Percentiles rank a stretch among this genome's conserved stretches.
These are phyloP conservation scores for Catharus fuscescens DNA, from an alignment of 2,113 vertebrate genomes.

Conservation along the genomic window DNA sequence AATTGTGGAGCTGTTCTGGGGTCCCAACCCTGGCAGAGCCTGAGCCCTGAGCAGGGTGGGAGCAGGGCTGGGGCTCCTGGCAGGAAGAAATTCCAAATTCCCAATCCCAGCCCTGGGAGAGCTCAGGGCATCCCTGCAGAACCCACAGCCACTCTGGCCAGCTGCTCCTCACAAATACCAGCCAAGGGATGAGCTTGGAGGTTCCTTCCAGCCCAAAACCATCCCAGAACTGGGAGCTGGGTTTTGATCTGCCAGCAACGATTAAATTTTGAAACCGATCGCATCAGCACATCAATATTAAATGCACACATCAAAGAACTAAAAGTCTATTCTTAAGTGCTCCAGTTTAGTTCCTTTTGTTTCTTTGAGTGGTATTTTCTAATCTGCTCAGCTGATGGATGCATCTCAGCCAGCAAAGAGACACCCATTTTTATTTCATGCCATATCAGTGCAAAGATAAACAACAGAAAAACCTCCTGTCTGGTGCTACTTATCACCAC, in stretches of 20 bases:
- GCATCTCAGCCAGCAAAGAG: background rate
- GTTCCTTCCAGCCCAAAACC: background rate
- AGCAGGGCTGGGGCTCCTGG: background rate
- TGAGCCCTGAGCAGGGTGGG: no score
- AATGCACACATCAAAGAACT: background rate
- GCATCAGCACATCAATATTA: background rate
- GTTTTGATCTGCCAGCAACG: background rate
- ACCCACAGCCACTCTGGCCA: rapidly evolving
- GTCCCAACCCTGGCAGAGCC: background rate
- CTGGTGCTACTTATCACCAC: background rate
- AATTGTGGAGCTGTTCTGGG: background rate
- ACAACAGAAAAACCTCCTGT: background rate
- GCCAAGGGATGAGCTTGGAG: background rate
- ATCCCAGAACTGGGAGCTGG: background rate
- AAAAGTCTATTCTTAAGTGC: background rate
- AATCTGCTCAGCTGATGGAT: background rate
- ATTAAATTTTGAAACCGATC: background rate
- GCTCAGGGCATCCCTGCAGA: background rate
- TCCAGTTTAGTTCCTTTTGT: background rate
- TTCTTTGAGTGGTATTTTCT: background rate
- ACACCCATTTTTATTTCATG: background rate
- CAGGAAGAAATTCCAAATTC: no score
- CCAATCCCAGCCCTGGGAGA: background rate
- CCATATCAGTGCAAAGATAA: background rate
- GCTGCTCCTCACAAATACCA: background rate